Evolutionary conservation across 1,140 invertebrate genomes (phyloP), one percentile per base, ranked within the genome.

Genomic region (Macrocentrus cingulum): DNA sequence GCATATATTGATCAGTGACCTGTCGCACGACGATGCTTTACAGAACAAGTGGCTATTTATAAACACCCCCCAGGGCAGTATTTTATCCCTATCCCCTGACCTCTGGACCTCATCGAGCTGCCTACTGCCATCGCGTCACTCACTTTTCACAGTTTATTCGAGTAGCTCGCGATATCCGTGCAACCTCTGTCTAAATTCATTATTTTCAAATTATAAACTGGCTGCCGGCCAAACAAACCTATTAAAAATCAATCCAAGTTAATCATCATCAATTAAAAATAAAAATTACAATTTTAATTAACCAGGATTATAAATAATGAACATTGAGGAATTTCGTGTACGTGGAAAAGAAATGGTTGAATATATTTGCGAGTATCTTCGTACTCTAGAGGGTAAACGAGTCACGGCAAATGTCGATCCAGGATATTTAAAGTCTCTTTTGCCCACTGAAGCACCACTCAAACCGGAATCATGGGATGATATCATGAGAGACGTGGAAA

Each of bases 271-370:
- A n/a, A n/a, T n/a, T n/a, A n/a, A n/a, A n/a, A n/a, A n/a, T n/a
- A n/a, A n/a, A n/a, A n/a, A n/a, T n/a, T n/a, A n/a, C n/a, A n/a
- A n/a, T n/a, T n/a, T n/a, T n/a, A n/a, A n/a, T n/a, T n/a, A n/a
- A n/a, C n/a, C n/a, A n/a, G n/a, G n/a, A n/a, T n/a, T n/a, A n/a
- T n/a, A 15, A 32, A 44, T 34, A 41, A 95, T 96, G 93, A 85
- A 95, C 77, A 82, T 87, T 8, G 83, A 87, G 64, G 89, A 94
- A 68, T 96, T 97, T 82, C 84, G 91, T 39, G 82, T 84, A 63
- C 82, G 87, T 50, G 94, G 94, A 19, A 91, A 91, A 74, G 89
- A 94, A 69, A 92, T 95, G 89, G 87, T 98, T 20, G 95, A 98
- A 74, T 97, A 93, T 70, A 95, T 98, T 58, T 92, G 91, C 61